Base-by-base conservation (phyloP, 1,140 invertebrate species). In the Rhyzopertha dominica region DNA sequence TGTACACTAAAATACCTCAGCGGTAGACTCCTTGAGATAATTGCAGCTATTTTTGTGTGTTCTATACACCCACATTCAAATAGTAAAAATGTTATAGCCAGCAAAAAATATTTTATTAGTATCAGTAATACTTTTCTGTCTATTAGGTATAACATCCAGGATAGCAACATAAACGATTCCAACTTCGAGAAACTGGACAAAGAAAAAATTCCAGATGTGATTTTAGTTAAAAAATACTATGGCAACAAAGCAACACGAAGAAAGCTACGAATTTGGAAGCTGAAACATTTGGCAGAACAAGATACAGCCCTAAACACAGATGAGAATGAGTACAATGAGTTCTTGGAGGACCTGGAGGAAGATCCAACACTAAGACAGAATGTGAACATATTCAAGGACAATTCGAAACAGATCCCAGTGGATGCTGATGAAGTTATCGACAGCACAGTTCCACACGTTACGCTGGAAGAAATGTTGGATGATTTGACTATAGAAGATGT, bases 301-400 rank as follows among this genome's bases (percentile, higher is more conserved):
- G 77, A 78, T 9, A 78, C 80, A 1, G 80, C 78, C 29, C 66
- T 77, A 26, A 73, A 73, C 36, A 85, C 81, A 47, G 80, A 83
- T 48, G 80, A 83, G 53, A 83, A 78, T 52, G 93, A 96, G 56
- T 97, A 91, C 65, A 82, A 87, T 58, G 93, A 96, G 54, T 99
- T 99, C 72, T 76, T 98, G 65, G 90, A 98, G 58, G 96, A 99
- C 64, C 68, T 99, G 35, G 96, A 99, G 69, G 95, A 99, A 71
- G 94, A 99, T 71, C 80, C 80, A 14, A 78, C 80, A 20, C 75
- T 93, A 43, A 78, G 96, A 48, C 82, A 90, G 58, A 87, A 95
- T 64, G 77, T 99, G 24, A 97, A 98, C 62, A 95, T 99, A 43
- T 99, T 93, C 69, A 84, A 83, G 62, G 87, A 89, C 58, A 57